A percentile compares a stretch with the other conserved stretches of the same genome.
These are phyloP conservation scores for Larimichthys polyactis DNA, from an alignment of 2,113 vertebrate species.

Conservation along the genomic window DNA sequence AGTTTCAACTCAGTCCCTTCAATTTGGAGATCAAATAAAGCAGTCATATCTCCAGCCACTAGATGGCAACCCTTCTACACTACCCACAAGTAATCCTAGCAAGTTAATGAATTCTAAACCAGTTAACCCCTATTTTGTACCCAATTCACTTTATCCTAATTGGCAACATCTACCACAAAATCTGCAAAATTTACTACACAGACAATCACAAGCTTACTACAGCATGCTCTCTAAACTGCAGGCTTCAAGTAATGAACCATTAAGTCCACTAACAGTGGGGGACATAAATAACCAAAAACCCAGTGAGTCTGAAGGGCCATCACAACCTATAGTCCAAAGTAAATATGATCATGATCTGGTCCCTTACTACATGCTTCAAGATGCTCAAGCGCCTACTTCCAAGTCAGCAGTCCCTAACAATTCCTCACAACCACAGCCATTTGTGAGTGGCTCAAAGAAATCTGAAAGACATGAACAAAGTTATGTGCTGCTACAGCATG, in stretches of 20 bases:
- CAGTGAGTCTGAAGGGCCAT: neutral
- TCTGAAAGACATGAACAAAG: neutral
- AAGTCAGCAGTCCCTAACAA: neutral
- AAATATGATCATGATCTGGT: neutral
- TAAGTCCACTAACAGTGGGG: neutral
- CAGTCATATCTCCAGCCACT: slow-evolving; percentile 35
- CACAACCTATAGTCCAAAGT: neutral
- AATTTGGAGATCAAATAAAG: slow-evolving; percentile 5
- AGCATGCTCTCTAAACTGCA: neutral
- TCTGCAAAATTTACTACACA: neutral
- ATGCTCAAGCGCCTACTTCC: slow-evolving; percentile 7
- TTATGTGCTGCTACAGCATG: slow-evolving; percentile 57
- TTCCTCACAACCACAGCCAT: neutral
- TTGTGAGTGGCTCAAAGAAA: slow-evolving; percentile 3
- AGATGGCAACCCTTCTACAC: slow-evolving; percentile 49
- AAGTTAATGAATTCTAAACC: neutral
- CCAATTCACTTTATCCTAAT: neutral
- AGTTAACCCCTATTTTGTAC: slow-evolving; percentile 5
- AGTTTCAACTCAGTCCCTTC: neutral
- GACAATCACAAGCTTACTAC: neutral
- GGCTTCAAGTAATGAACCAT: neutral
- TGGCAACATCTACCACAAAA: neutral
- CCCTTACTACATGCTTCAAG: slow-evolving; percentile 45
- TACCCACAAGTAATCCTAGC: neutral
- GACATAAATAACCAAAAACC: neutral